Percentiles rank a stretch among this genome's conserved stretches.
phyloP scores from a whole-genome alignment of 1,140 invertebrate genomes.

The Heliconius himera region DNA sequence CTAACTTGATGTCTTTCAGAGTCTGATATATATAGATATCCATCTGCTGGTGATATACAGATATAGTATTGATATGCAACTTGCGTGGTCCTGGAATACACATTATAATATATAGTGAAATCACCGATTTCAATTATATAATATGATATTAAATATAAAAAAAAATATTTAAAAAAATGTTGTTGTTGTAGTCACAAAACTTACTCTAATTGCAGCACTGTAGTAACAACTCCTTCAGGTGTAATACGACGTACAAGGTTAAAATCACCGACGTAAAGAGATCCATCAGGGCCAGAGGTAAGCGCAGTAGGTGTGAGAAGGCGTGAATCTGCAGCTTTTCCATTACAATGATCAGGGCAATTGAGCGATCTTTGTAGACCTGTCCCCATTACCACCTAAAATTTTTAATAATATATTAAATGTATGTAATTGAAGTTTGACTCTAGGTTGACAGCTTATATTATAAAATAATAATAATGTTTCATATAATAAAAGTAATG shows the following conservation, averaged over 20 bases:
- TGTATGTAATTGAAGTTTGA: neutral
- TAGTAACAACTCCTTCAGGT: conserved; percentile 94
- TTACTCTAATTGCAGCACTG: conserved; percentile 95
- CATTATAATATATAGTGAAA: neutral
- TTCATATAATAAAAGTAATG: no score
- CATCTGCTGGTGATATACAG: conserved; percentile 96
- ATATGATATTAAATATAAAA: no score
- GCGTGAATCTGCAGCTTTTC: conserved; percentile 91
- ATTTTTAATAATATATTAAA: neutral
- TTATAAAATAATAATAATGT: no score
- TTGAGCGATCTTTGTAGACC: conserved; percentile 91
- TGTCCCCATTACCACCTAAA: conserved; percentile 93
- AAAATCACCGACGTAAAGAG: conserved; percentile 98
- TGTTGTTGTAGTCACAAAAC: conserved; percentile 28
- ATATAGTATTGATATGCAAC: conserved; percentile 97
- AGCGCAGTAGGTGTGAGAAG: conserved; percentile 96
- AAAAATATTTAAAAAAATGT: no score
- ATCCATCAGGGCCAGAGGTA: conserved; percentile 96
- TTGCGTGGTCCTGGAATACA: conserved; percentile 90
- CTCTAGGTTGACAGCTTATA: neutral
- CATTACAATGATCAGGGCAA: conserved; percentile 92
- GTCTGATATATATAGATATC: conserved; percentile 97
- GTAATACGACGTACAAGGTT: conserved; percentile 96
- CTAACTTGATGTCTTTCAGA: conserved; percentile 95
- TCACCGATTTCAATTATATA: no score